Conservation (phyloP, 2,113 vertebrate genomes). For the Syngnathus typhle region DNA sequence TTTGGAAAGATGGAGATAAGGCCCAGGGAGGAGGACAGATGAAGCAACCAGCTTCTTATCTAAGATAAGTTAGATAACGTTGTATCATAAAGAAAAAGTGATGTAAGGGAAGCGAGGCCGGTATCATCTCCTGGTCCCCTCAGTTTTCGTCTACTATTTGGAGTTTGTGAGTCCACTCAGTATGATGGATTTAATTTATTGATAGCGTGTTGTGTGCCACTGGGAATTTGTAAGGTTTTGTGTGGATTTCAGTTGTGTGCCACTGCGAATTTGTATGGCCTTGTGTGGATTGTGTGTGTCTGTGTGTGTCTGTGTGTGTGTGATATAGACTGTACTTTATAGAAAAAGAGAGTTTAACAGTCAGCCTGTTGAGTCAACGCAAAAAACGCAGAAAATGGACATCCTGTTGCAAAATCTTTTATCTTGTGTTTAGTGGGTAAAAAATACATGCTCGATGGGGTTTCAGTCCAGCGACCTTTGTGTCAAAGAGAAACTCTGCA, state of each 20-base stretch:
- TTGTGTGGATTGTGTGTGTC: constrained; percentile 35
- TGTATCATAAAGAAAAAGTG: constrained; percentile 39
- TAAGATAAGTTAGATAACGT: constrained; percentile 18
- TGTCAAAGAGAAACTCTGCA: too few species aligned
- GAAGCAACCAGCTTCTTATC: constrained; percentile 37
- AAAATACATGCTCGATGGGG: too few species aligned
- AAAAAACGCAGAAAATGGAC: background rate
- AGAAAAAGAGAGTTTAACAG: constrained; percentile 60
- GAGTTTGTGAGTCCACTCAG: constrained; percentile 57
- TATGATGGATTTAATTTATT: constrained; percentile 66
- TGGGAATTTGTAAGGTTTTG: constrained; percentile 39
- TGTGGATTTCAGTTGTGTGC: constrained; percentile 20
- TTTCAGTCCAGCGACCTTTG: too few species aligned
- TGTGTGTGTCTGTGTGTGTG: background rate
- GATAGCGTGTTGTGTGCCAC: constrained; percentile 53
- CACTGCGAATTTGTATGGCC: background rate
- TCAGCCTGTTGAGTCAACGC: too few species aligned
- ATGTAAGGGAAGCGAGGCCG: constrained; percentile 43
- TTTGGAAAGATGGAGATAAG: constrained; percentile 62
- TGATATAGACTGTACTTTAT: constrained; percentile 27
- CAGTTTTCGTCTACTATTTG: constrained; percentile 59
- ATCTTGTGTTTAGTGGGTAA: too few species aligned
- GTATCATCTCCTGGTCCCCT: constrained; percentile 56
- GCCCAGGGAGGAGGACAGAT: constrained; percentile 26
- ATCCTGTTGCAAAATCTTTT: background rate